phyloP scores from a whole-genome alignment of 2,113 vertebrate genomes.

The Aegithalos caudatus region DNA sequence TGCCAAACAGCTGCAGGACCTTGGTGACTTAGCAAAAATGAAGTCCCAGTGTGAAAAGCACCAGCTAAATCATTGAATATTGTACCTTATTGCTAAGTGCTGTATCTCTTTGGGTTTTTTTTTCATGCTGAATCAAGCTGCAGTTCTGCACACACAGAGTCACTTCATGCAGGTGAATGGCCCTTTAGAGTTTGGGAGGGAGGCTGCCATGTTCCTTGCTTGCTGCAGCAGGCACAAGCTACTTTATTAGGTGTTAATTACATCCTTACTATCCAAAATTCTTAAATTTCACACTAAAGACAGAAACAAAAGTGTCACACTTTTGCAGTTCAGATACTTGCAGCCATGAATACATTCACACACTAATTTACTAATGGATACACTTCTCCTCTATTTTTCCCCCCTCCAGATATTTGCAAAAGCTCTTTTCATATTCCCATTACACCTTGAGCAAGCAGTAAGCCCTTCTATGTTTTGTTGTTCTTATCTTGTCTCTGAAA shows the following conservation, averaged over 20 bases:
- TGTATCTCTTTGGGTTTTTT: neutral
- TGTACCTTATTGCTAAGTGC: neutral
- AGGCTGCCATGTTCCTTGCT: neutral
- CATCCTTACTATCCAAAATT: neutral
- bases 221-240: neutral
- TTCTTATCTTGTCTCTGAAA: conserved; percentile 31
- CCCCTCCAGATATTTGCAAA: conserved; percentile 38
- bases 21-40: rapidly evolving
- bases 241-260: conserved; percentile 32
- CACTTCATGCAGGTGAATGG: neutral
- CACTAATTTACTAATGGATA: conserved; percentile 44
- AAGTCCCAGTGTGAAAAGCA: neutral
- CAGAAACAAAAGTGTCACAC: neutral
- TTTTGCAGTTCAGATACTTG: neutral
- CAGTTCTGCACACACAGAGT: neutral
- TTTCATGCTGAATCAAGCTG: neutral
- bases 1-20: neutral
- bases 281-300: conserved; percentile 9
- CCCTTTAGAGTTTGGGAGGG: neutral
- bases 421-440: conserved; percentile 49
- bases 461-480: conserved; percentile 3
- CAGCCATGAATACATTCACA: conserved; percentile 8
- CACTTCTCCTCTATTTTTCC: conserved; percentile 26
- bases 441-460: conserved; percentile 16
- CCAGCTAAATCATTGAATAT: neutral